Conservation (phyloP, 2,113 vertebrate species). For the Phrynocephalus versicolor region DNA sequence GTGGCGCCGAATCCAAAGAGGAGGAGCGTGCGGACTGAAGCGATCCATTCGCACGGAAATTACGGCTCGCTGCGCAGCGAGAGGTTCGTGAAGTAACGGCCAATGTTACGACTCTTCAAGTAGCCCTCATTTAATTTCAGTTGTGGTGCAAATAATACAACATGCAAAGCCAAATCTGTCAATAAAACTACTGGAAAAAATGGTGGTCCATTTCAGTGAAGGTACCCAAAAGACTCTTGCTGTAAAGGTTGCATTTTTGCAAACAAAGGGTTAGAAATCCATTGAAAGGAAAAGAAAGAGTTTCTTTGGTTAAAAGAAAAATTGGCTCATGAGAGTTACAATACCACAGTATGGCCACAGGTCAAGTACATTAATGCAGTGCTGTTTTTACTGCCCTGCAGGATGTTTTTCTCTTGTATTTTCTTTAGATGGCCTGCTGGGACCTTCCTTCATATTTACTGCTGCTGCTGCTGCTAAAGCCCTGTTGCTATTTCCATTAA, state of each 20-base stretch:
- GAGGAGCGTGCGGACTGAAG: too few relatives aligned
- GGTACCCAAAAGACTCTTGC: constrained; percentile 57
- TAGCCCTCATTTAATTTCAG: constrained; percentile 78
- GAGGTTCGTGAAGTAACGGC: too few relatives aligned
- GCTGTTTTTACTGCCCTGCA: constrained; percentile 68
- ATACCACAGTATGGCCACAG: constrained; percentile 63
- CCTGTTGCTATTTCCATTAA: constrained; percentile 73
- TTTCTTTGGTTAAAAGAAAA: constrained; percentile 63
- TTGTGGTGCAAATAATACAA: constrained; percentile 79
- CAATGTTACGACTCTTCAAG: constrained; percentile 72
- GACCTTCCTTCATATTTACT: constrained; percentile 61
- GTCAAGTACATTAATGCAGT: constrained; percentile 73
- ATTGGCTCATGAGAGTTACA: constrained; percentile 67
- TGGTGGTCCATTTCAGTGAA: constrained; percentile 60
- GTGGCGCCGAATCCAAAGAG: too few relatives aligned
- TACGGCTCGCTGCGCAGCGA: too few relatives aligned
- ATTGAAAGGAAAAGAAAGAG: constrained; percentile 40
- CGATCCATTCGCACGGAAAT: too few relatives aligned
- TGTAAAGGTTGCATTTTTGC: constrained; percentile 67
- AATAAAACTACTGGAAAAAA: constrained; percentile 83
- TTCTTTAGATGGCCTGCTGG: constrained; percentile 52
- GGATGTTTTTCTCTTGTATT: constrained; percentile 58
- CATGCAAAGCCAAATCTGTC: constrained; percentile 79
- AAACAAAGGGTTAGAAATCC: constrained; percentile 61
- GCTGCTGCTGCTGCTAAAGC: constrained; percentile 61